A percentile compares a stretch with the other conserved stretches of the same genome.
Conservation (phyloP, 2,113 vertebrate genomes). For the Semnornis frantzii region DNA sequence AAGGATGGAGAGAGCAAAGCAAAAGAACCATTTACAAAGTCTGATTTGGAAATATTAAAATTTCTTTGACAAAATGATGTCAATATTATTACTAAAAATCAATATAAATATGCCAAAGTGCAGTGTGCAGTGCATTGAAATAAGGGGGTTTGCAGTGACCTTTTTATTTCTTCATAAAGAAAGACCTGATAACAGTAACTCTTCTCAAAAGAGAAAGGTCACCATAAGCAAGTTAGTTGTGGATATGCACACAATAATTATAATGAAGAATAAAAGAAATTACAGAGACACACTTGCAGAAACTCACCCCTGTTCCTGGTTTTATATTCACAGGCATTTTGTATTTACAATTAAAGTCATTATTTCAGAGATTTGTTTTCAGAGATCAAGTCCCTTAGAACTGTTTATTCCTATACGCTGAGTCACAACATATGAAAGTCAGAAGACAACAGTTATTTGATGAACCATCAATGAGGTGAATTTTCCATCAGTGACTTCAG, state of each 20-base stretch:
- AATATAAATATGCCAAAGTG: conserved; percentile 6
- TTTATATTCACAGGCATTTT: background rate
- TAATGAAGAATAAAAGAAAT: conserved; percentile 23
- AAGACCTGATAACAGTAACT: conserved; percentile 35
- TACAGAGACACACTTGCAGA: background rate
- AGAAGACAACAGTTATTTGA: background rate
- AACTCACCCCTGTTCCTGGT: background rate
- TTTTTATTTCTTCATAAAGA: conserved; percentile 46
- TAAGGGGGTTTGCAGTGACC: conserved; percentile 31
- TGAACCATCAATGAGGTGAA: background rate
- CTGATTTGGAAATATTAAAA: background rate
- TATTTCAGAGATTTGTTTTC: background rate
- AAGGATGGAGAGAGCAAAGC: background rate
- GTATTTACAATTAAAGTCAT: background rate
- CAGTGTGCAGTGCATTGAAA: background rate
- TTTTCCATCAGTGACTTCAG: background rate
- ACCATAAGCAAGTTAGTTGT: conserved; percentile 20
- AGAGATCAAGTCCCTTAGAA: background rate
- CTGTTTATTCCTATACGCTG: background rate
- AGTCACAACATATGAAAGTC: background rate
- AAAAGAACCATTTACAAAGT: background rate
- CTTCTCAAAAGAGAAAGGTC: conserved; percentile 63
- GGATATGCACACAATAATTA: conserved; percentile 25
- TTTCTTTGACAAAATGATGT: background rate
- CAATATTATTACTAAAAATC: conserved; percentile 37